phyloP scores from a whole-genome alignment of 2,797 vertebrate genomes.

The Tokudaia tokunoshimensis region DNA sequence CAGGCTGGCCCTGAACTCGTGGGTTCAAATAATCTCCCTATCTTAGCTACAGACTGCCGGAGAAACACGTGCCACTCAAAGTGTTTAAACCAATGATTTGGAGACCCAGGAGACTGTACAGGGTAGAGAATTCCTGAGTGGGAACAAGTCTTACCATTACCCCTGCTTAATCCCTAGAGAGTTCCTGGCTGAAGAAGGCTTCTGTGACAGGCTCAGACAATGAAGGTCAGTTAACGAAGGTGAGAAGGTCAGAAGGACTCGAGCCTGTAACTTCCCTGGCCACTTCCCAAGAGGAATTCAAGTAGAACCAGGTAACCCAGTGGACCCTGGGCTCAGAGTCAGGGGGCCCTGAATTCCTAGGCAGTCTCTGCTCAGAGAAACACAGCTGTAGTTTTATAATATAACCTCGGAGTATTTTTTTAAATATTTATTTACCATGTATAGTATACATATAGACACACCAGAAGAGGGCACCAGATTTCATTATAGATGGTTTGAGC shows the following conservation, averaged over 20 bases:
- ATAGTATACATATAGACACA: not conserved
- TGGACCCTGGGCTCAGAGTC: not conserved
- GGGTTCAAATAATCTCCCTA: not conserved
- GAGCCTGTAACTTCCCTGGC: not conserved
- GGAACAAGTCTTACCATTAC: not conserved
- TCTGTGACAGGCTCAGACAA: not conserved
- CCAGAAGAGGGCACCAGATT: not conserved
- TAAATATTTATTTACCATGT: not conserved
- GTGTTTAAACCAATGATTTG: not conserved
- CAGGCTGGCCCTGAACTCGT: not conserved
- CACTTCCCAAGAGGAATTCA: fast-evolving
- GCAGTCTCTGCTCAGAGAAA: not conserved
- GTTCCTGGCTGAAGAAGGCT: not conserved
- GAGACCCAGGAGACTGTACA: not conserved
- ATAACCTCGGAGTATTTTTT: not conserved
- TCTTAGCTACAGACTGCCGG: no score
- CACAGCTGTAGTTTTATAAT: not conserved
- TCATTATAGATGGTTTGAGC: not conserved
- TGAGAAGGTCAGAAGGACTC: not conserved
- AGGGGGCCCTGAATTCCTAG: not conserved
- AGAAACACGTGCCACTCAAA: not conserved
- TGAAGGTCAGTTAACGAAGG: not conserved
- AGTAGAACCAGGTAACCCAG: not conserved
- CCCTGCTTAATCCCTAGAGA: no score
- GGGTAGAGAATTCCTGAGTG: not conserved